Base-by-base conservation (phyloP, 2,888 invertebrate genomes). In the Epinotia brunnichana region DNA sequence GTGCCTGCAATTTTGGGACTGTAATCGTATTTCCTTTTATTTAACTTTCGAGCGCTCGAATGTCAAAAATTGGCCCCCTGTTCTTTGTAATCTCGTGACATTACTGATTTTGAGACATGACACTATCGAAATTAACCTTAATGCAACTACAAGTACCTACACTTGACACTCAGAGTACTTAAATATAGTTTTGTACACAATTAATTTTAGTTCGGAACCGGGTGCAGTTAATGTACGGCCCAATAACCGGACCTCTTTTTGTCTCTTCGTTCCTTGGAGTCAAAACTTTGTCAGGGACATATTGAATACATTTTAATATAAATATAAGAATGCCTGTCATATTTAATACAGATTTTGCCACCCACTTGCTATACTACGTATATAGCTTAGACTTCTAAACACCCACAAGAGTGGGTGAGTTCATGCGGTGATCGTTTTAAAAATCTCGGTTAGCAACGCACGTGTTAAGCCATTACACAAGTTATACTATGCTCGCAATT, bases 401-500 rank as follows among this genome's bases (percentile, higher is more conserved):
- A 61, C 54, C 54, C 53, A 69, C 61, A 24, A 54, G 54, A 69
- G 51, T 35, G 35, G 35, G 7, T 0, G 35, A 35, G 39, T 59
- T 7, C 35, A 53, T 53, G 51, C 24, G 1, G 39, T 24, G 24
- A 53, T 13, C n/a, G 24, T 53, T 53, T 61, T 3, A 69, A 67
- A 53, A 64, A 53, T 17, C 29, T 53, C 5, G 3, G 11, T 53
- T 64, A 19, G 51, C 21, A 53, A 39, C 9, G 29, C 57, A 29
- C 24, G 13, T 24, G 3, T n/a, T n/a, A 19, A 10, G 21, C 57
- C 24, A 24, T 51, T 70, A 35, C 48, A 53, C 48, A 51, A 70
- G 41, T 63, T 13, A 44, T 48, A 48, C 0, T 44, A 35, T 53
- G 15, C 15, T 24, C 5, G 24, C 29, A 29, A 29, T 57, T 57